Conservation (phyloP, 2,888 invertebrate species). For the Euphydryas editha region DNA sequence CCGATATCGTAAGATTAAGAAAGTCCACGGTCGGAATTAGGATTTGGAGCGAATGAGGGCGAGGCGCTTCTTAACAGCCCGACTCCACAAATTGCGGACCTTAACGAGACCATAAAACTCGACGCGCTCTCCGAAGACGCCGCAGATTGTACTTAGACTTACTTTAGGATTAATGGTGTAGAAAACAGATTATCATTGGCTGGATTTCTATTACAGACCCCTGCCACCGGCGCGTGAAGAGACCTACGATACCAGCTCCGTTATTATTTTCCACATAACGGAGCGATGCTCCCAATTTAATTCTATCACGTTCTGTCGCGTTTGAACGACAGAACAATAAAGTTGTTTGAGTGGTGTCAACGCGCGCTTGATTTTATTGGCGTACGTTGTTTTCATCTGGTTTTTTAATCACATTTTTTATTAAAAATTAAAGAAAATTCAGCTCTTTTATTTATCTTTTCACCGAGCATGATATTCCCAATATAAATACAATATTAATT, state of each 20-base stretch:
- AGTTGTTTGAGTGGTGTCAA: conserved; percentile 64
- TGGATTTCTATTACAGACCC: conserved; percentile 82
- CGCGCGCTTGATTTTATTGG: conserved; percentile 33
- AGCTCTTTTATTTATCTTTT: not conserved
- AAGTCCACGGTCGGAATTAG: conserved; percentile 81
- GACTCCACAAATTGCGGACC: conserved; percentile 84
- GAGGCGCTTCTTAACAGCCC: conserved; percentile 75
- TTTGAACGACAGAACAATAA: conserved; percentile 81
- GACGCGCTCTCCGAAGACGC: conserved; percentile 77
- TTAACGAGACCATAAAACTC: conserved; percentile 83
- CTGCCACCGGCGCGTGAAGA: conserved; percentile 82
- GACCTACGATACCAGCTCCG: conserved; percentile 70
- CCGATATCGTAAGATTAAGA: conserved; percentile 82
- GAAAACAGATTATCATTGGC: conserved; percentile 85
- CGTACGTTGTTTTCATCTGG: conserved; percentile 13
- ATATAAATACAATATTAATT: not conserved
- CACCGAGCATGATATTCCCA: not conserved
- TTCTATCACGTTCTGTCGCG: conserved; percentile 82
- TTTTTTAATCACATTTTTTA: conserved; percentile 7
- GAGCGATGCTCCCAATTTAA: conserved; percentile 80
- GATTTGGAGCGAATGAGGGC: conserved; percentile 72
- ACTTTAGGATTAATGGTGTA: conserved; percentile 84
- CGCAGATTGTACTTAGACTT: conserved; percentile 82
- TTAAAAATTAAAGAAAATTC: not conserved
- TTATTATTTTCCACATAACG: conserved; percentile 83